Evolutionary conservation across 1,140 invertebrate genomes (phyloP), one percentile per base, ranked within the genome.

Genomic region (Sminthurinus signatus): DNA sequence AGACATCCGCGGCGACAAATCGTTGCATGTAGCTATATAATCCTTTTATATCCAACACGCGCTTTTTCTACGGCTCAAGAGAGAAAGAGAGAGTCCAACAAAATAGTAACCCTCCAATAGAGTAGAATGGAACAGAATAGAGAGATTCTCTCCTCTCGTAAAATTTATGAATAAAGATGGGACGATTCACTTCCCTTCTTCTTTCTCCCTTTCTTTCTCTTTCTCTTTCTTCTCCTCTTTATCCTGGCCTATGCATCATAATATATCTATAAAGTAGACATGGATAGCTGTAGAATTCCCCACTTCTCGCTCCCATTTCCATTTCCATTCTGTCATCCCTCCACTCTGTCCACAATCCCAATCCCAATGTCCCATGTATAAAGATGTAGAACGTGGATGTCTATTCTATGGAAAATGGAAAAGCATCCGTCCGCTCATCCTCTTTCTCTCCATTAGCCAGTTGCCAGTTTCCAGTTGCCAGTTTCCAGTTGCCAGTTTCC

Each of bases 121-220:
- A 32, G 27, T 23, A 57, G 29, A 36, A 23, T 57, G 32, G 27
- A 25, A 25, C 57, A 46, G 28, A 51, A 39, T 28, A 60, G 58
- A 51, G 46, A 60, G 32, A 55, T 60, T 54, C 29, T 60, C 32
- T 10, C 39, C 46, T 51, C 62, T 57, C 28, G 54, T 57, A 50
- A 65, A 65, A 65, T 65, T 65, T 65, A 59, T 65, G 56, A 65
- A 60, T 59, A 64, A 64, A 64, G 62, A 64, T 64, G 42, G 28
- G 55, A 32, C 55, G 50, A 32, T 52, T 64, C 32, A 52, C 29
- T 29, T 46, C 28, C 36, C 61, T n/a, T n/a, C n/a, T n/a, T n/a
- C n/a, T n/a, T n/a, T n/a, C n/a, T n/a, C n/a, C n/a, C n/a, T n/a
- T n/a, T n/a, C n/a, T n/a, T n/a, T n/a, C n/a, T n/a, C n/a, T n/a